Evolutionary conservation across 2,797 vertebrate species (phyloP).

Genomic region (Limnodromus scolopaceus): DNA sequence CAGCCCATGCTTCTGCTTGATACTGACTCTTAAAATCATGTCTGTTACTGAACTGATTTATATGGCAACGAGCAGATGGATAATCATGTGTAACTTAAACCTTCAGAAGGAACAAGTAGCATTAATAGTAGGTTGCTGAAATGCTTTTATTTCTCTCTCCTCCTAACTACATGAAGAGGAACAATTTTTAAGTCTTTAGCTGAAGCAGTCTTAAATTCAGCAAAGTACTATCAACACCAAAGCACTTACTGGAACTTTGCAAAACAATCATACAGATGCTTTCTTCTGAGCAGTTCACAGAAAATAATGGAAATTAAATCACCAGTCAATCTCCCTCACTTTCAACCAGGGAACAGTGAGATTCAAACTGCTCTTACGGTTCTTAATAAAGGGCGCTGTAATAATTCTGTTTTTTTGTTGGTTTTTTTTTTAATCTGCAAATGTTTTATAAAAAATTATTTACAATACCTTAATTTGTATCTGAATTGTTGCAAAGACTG

Average conservation of each 20-base stretch:
- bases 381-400: neutral
- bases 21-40: neutral
- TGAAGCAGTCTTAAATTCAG: neutral
- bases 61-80: neutral
- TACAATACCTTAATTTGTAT: constrained; percentile 85
- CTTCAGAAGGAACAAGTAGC: neutral
- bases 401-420: too few relatives aligned
- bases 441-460: neutral
- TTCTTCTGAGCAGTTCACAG: neutral
- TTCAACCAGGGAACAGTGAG: neutral
- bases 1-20: neutral
- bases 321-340: neutral
- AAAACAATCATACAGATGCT: neutral
- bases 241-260: neutral
- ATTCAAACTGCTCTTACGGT: neutral
- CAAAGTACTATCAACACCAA: neutral
- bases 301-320: neutral
- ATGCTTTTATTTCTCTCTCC: neutral
- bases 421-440: neutral
- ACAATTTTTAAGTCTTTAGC: neutral
- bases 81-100: neutral
- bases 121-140: neutral
- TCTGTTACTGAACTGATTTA: neutral
- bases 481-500: constrained; percentile 79
- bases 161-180: neutral